Evolutionary conservation across 37 sponge, comb jelly and placozoan genomes (phyloP), one percentile per base, ranked within the genome.

Genomic region (Spongia lamella): DNA sequence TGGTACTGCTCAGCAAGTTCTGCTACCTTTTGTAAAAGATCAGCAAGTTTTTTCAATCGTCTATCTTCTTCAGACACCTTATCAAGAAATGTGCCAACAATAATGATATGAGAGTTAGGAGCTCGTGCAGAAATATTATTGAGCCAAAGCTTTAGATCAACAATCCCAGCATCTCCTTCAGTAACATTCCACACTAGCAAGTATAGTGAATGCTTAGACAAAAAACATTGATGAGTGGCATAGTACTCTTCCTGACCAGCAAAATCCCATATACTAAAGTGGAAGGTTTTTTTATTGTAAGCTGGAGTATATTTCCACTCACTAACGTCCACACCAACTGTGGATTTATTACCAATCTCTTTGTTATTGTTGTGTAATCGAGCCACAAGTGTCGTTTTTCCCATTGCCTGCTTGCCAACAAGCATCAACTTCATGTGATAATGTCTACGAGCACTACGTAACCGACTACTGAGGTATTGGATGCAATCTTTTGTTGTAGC

Each of bases 211-310:
- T 75, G 79, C 2, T 70, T 33, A 3, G 86, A 70, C 57, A 85
- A 31, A 65, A 85, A 79, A 38, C 86, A 85, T 61, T 85, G 86
- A 39, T 85, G 79, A 5, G 79, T 79, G 16, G 86, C 86, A 68
- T 84, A 84, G 61, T 84, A 84, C 69, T 78, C 85, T 60, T 79
- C 63, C 75, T 79, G 80, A 1, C 86, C 86, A 11, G 80, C 86
- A 54, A 85, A 79, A 63, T 85, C 86, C 86, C 86, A 85, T 21
- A 78, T 79, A 38, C 79, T 70, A 43, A 85, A 85, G 9, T 75
- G 72, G 47, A 85, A 60, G 16, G 50, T 43, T 53, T 70, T 24
- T 16, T 62, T 38, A 22, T 69, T 57, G 20, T 27, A 40, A n/a
- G 54, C 39, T 1, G 80, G 80, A 15, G 36, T 39, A 60, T 14